Percentiles rank a stretch among this genome's conserved stretches.
phyloP scores from a whole-genome alignment of 1,140 invertebrate genomes.

The Listronotus bonariensis region DNA sequence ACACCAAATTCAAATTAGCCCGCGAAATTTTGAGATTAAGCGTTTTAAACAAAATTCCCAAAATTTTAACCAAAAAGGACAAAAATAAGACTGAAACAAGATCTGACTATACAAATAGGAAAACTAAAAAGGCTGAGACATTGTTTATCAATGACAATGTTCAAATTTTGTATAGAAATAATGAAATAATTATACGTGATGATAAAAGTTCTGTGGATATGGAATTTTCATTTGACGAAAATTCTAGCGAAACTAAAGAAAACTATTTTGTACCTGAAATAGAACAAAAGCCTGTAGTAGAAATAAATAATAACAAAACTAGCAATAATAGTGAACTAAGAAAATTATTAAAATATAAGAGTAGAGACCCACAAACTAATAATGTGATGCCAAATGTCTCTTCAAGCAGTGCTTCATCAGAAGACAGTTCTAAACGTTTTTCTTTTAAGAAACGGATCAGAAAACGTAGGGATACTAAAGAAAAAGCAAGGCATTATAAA shows the following conservation, averaged over 20 bases:
- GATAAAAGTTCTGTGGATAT: slow-evolving; percentile 36
- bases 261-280: neutral
- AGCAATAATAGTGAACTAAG: neutral
- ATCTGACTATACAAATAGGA: slow-evolving; percentile 2
- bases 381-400: slow-evolving; percentile 3
- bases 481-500: slow-evolving; percentile 29
- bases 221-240: slow-evolving; percentile 42
- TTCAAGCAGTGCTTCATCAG: slow-evolving; percentile 24
- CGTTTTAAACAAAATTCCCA: slow-evolving; percentile 21
- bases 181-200: slow-evolving; percentile 39
- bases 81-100: slow-evolving; percentile 17
- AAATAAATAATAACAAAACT: slow-evolving; percentile 13
- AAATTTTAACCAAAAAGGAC: slow-evolving; percentile 9
- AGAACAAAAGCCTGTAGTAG: neutral
- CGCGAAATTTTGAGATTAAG: slow-evolving; percentile 29
- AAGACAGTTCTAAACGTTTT: slow-evolving; percentile 21
- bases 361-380: neutral
- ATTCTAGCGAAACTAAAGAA: slow-evolving; percentile 23
- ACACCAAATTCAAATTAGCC: slow-evolving; percentile 36
- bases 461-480: slow-evolving; percentile 13
- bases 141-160: slow-evolving; percentile 37
- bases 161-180: slow-evolving; percentile 32
- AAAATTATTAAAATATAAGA: slow-evolving; percentile 12
- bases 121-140: slow-evolving; percentile 26
- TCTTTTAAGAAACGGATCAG: slow-evolving; percentile 17